These are phyloP conservation scores for Trissolcus japonicus DNA, from an alignment of 2,888 invertebrate species.

Conservation along the genomic window DNA sequence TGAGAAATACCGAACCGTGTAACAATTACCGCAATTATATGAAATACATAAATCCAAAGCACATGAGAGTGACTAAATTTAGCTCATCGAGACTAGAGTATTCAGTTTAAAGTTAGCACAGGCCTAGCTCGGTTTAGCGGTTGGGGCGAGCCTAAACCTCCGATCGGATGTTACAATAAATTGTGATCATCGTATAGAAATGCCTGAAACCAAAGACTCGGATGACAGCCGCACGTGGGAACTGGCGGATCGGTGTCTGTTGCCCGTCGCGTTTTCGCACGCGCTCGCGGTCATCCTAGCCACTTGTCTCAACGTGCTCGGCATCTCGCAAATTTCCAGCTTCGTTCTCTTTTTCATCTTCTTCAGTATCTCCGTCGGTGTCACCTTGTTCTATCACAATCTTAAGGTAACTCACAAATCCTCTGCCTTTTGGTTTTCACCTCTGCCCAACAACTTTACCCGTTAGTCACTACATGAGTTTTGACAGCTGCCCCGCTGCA, in stretches of 20 bases:
- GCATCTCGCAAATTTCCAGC: conserved; percentile 86
- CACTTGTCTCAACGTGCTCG: conserved; percentile 83
- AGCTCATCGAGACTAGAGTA: conserved; percentile 71
- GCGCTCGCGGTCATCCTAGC: conserved; percentile 87
- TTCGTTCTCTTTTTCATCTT: conserved; percentile 88
- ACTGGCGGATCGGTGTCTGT: conserved; percentile 83
- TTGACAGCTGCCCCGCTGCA: too few species aligned
- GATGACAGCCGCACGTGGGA: conserved; percentile 78
- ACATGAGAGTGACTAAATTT: conserved; percentile 72
- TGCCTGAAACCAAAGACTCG: conserved; percentile 69
- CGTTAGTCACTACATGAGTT: too few species aligned
- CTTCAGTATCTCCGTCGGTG: conserved; percentile 82
- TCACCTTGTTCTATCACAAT: conserved; percentile 89
- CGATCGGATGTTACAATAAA: conserved; percentile 62
- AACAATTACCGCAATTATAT: conserved; percentile 58
- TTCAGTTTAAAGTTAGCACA: conserved; percentile 75
- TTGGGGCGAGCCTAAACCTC: conserved; percentile 59
- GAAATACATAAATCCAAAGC: conserved; percentile 66
- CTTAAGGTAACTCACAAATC: conserved; percentile 81
- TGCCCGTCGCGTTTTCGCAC: conserved; percentile 88
- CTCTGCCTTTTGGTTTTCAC: too few species aligned
- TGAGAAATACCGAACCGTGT: conserved; percentile 32
- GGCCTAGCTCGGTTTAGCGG: conserved; percentile 69
- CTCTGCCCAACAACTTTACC: too few species aligned
- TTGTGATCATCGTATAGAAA: conserved; percentile 54